Base-by-base conservation (phyloP, 2,888 invertebrate genomes). In the Trichacis sp. region DNA sequence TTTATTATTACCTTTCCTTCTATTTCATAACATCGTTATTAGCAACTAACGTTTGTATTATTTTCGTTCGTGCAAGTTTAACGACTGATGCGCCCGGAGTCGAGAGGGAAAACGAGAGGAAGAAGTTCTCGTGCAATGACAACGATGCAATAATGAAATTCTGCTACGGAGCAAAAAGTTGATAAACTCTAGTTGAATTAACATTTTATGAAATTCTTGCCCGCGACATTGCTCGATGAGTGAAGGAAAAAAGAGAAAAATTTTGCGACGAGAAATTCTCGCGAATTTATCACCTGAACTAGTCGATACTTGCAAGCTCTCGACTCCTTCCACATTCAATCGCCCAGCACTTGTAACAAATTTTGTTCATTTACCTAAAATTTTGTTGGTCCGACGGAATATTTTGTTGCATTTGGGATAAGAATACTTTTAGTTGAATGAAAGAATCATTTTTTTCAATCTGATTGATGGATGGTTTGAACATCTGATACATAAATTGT, bases 1-100 rank as follows among this genome's bases (percentile, higher is more conserved):
- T 83, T 68, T 70, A 68, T 68, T 70, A 70, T 70, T 64, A 54
- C 68, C 65, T 58, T 52, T 20, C 12, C 63, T 43, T 36, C 58
- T 58, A 47, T 46, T 59, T 54, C 18, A 17, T 43, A 56, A 36
- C 53, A 30, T 53, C 58, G 24, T 56, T 52, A 54, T 30, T 58
- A 55, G 66, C 58, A 61, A 66, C 50, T 66, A 61, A 61, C 65
- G 47, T 47, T 58, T 51, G 36, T 50, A 24, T 58, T 12, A 40
- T 5, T 40, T 40, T 15, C 57, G 20, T 40, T 8, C 12, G 45
- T 19, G 38, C n/a, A n/a, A 36, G 50, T 55, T 18, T 55, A 14
- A 47, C 42, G 46, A 53, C 49, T 43, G 52, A 62, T 45, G 38
- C 57, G 65, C 20, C 56, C 6, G 17, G 42, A n/a, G 15, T 42